phyloP scores from a whole-genome alignment of 2,888 invertebrate genomes.

The Zelleria hepariella region DNA sequence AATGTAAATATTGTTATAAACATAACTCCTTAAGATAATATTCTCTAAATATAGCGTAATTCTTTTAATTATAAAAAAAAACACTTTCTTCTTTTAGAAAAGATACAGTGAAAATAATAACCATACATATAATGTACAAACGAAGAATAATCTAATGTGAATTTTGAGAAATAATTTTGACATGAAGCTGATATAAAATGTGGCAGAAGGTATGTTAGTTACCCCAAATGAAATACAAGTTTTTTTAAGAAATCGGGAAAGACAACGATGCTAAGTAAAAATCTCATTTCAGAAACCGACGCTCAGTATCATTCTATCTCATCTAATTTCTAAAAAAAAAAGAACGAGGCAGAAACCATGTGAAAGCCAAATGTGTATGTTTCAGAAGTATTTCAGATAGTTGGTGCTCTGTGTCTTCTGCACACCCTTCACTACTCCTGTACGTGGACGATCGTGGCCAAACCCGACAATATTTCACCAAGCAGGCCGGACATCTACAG shows the following conservation, averaged over 20 bases:
- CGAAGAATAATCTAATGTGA: neutral
- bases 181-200: too few relatives aligned
- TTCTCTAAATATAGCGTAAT: neutral
- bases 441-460: neutral
- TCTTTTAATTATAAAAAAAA: neutral
- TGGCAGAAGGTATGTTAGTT: too few relatives aligned
- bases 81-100: neutral
- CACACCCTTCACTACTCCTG: neutral
- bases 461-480: neutral
- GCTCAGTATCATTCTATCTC: too few relatives aligned
- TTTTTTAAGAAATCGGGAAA: too few relatives aligned
- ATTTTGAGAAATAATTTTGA: neutral
- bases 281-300: too few relatives aligned
- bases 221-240: too few relatives aligned
- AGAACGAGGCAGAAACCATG: too few relatives aligned
- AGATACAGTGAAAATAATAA: neutral
- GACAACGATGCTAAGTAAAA: too few relatives aligned
- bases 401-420: neutral
- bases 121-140: neutral
- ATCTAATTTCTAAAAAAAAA: too few relatives aligned
- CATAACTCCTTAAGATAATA: neutral
- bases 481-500: neutral
- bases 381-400: neutral
- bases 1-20: neutral
- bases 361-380: too few relatives aligned